Evolutionary conservation across 1,140 invertebrate genomes (phyloP), one percentile per base, ranked within the genome.

Genomic region (Hirudo medicinalis): DNA sequence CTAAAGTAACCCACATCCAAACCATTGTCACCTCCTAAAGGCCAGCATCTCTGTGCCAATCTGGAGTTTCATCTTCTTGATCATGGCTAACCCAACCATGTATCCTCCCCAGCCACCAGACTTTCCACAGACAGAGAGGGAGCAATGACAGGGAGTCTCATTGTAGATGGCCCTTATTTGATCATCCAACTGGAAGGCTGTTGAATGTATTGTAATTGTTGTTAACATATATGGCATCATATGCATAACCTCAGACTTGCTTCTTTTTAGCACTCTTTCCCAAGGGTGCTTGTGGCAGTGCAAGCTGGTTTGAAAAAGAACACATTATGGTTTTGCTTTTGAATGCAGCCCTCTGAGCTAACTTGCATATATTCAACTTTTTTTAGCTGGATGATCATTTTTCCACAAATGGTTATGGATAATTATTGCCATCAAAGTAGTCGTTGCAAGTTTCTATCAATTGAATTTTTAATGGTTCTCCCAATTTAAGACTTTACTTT

Each of bases 181-280:
- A 17, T 54, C 69, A 25, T 70, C 69, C 32, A 70, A 40, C 53
- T 70, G 69, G 49, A 49, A 70, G 53, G 69, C 69, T 70, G 22
- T 11, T 0, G 20, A 53, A 68, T 17, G 43, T 9, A 49, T 49
- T 49, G 43, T 49, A 49, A 11, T 15, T 49, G 0, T 49, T 1
- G 43, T 17, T 15, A 40, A 6, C 40, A 11, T 40, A 40, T 40
- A 11, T 40, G 4, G 40, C 11, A 6, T n/a, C n/a, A n/a, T n/a
- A n/a, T n/a, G n/a, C n/a, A n/a, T 13, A 15, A 2, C 19, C 20
- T 20, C 17, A 15, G 19, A 15, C 1, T 8, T 19, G 11, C 9
- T 2, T 63, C 1, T n/a, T 63, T 4, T 19, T 63, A 20, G 9
- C 19, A 13, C 2, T 63, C 11, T 63, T 19, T 13, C 17, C 29